Conservation (phyloP, 1,140 invertebrate species). For the Sinella curviseta region DNA sequence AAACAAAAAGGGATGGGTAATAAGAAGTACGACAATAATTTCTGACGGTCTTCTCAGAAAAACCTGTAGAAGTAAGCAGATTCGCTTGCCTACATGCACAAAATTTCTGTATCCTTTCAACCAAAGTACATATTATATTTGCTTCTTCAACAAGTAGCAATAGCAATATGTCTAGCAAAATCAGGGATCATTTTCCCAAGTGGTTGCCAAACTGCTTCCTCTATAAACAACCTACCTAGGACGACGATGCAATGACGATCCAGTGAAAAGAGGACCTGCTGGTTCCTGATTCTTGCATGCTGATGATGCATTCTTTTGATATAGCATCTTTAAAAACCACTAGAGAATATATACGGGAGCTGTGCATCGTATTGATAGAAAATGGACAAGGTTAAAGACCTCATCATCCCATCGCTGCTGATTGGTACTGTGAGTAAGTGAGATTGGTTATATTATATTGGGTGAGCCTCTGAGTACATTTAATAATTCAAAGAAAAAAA, state of each 20-base stretch:
- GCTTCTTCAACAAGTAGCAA: not conserved
- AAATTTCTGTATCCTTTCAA: not conserved
- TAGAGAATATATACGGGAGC: not conserved
- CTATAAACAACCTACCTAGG: not conserved
- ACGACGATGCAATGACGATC: too few relatives aligned
- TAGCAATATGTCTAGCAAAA: not conserved
- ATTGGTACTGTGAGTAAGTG: not conserved
- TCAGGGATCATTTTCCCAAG: not conserved
- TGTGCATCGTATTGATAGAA: not conserved
- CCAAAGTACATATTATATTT: not conserved
- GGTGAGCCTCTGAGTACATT: not conserved
- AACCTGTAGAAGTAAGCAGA: too few relatives aligned
- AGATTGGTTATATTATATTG: too few relatives aligned
- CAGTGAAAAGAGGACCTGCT: not conserved
- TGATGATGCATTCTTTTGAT: too few relatives aligned
- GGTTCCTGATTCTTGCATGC: not conserved
- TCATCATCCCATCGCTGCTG: not conserved
- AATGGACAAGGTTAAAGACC: conserved; percentile 1
- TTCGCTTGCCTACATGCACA: not conserved
- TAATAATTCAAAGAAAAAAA: not conserved
- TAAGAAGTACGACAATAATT: too few relatives aligned
- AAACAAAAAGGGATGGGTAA: too few relatives aligned
- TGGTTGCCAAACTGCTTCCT: not conserved
- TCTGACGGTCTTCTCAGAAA: too few relatives aligned
- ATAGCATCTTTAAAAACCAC: not conserved